A percentile compares a stretch with the other conserved stretches of the same genome.
Conservation (phyloP, 2,888 invertebrate species). For the Tinea trinotella region DNA sequence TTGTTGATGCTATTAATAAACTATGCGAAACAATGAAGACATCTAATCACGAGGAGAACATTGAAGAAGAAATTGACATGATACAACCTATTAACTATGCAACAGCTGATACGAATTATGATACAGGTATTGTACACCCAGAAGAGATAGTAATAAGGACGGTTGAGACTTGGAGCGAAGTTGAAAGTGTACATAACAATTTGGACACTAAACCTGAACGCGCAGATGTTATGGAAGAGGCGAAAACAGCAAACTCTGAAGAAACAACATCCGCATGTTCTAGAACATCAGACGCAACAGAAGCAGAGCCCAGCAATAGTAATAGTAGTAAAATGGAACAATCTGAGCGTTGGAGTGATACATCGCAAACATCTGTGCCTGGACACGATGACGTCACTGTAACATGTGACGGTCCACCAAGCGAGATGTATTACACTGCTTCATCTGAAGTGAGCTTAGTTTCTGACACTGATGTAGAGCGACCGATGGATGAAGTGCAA, state of each 20-base stretch:
- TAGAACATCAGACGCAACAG: background rate
- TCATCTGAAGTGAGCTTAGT: conserved; percentile 54
- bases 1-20: conserved; percentile 63
- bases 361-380: conserved; percentile 18
- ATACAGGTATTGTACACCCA: background rate
- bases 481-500: conserved; percentile 35
- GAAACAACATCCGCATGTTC: too few relatives aligned
- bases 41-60: conserved; percentile 19
- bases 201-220: background rate
- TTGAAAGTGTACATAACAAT: background rate
- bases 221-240: background rate
- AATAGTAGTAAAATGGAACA: background rate
- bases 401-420: conserved; percentile 22
- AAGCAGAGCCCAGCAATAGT: background rate
- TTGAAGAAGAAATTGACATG: background rate
- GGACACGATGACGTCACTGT: conserved; percentile 14
- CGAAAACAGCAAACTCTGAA: background rate
- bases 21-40: conserved; percentile 61
- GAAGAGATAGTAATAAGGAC: background rate
- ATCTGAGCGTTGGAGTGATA: conserved; percentile 34
- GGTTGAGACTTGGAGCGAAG: background rate
- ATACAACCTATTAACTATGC: background rate
- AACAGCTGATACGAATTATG: background rate
- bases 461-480: conserved; percentile 46
- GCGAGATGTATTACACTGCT: conserved; percentile 60